A percentile compares a stretch with the other conserved stretches of the same genome.
Evolutionary conservation across 1,140 invertebrate genomes (phyloP).

Genomic region (Drosophila tristis): DNA sequence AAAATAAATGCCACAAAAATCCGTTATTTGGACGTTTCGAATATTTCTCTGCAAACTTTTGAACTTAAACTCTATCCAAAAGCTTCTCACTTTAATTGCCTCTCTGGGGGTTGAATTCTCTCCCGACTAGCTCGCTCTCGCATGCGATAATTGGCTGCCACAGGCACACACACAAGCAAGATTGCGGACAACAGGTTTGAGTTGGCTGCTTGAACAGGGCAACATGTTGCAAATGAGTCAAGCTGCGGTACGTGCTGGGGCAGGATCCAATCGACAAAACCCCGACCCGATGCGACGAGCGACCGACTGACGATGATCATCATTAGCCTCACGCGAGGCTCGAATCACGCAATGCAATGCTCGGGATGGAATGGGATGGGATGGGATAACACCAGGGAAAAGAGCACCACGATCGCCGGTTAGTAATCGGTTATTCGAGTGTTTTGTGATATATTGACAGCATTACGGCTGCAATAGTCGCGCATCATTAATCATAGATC

Average conservation of each 20-base stretch:
- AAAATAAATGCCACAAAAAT: no score
- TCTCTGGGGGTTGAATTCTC: constrained; percentile 44
- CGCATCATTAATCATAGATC: constrained; percentile 78
- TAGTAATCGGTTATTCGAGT: constrained; percentile 58
- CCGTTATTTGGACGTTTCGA: no score
- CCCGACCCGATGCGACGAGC: no score
- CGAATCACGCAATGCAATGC: constrained; percentile 60
- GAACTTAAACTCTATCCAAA: not conserved
- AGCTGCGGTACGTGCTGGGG: constrained; percentile 51
- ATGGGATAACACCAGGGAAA: constrained; percentile 5
- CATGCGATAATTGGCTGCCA: constrained; percentile 57
- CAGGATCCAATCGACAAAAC: constrained; percentile 43
- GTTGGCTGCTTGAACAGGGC: constrained; percentile 47
- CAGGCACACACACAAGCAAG: constrained; percentile 5
- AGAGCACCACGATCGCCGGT: constrained; percentile 22
- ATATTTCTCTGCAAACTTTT: not conserved
- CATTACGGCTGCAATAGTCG: constrained; percentile 65
- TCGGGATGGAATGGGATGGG: constrained; percentile 28
- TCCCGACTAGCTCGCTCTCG: constrained; percentile 28
- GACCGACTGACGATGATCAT: constrained; percentile 31
- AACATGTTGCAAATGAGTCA: constrained; percentile 68
- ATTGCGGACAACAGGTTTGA: constrained; percentile 68
- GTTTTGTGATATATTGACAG: constrained; percentile 76
- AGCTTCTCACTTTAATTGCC: constrained; percentile 42
- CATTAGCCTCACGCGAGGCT: constrained; percentile 48